phyloP scores from a whole-genome alignment of 2,113 vertebrate genomes.

The Eolophus roseicapilla region DNA sequence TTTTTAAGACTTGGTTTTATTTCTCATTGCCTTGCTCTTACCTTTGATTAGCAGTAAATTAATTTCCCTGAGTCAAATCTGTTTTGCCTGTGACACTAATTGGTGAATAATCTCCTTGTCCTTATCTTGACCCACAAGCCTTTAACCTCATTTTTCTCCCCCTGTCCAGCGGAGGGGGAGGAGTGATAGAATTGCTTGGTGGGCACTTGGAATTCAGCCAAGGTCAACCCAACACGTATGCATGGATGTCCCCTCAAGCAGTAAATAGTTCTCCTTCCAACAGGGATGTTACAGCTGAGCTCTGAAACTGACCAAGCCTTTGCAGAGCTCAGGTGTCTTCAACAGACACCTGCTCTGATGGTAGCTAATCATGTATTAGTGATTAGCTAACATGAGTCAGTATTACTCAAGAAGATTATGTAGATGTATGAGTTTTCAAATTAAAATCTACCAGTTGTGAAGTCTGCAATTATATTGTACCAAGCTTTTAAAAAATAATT shows the following conservation, averaged over 20 bases:
- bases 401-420: background rate
- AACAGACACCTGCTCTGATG: background rate
- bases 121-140: background rate
- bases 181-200: background rate
- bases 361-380: background rate
- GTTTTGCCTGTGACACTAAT: background rate
- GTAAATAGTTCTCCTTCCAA: background rate
- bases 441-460: background rate
- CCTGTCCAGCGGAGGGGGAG: background rate
- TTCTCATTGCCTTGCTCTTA: background rate
- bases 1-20: background rate
- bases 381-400: background rate
- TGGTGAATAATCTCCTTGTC: background rate
- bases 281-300: background rate
- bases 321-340: background rate
- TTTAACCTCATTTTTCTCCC: background rate
- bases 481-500: background rate
- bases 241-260: background rate
- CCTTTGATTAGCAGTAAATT: background rate
- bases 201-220: background rate
- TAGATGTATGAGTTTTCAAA: background rate
- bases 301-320: background rate
- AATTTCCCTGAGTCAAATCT: background rate
- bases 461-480: background rate
- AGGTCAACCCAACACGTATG: background rate